Conservation (phyloP, 2,113 vertebrate species). For the Pandion haliaetus region DNA sequence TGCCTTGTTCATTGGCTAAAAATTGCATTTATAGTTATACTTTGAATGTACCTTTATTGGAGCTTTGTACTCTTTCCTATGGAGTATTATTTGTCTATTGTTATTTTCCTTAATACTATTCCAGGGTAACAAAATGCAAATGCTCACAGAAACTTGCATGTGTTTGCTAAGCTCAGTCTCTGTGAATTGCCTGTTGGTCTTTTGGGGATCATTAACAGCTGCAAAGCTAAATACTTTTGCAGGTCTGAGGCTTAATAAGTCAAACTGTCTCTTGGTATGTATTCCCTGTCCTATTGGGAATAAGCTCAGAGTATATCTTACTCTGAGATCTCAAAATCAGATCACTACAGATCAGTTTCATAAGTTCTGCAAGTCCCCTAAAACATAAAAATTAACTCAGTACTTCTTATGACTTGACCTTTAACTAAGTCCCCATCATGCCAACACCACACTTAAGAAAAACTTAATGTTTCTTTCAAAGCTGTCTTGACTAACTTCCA, state of each 20-base stretch:
- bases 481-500: neutral
- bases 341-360: neutral
- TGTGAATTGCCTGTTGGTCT: neutral
- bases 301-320: neutral
- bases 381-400: neutral
- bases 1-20: neutral
- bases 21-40: neutral
- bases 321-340: neutral
- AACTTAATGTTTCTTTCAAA: neutral
- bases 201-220: slow-evolving; percentile 16
- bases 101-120: neutral
- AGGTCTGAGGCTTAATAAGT: neutral
- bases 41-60: neutral
- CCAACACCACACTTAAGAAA: neutral
- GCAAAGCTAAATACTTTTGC: slow-evolving; percentile 17
- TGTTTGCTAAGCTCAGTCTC: neutral
- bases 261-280: neutral
- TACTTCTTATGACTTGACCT: neutral
- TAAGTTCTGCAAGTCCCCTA: neutral
- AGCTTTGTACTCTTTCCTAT: neutral
- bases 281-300: neutral
- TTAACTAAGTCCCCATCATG: neutral
- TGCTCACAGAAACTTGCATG: neutral
- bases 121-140: neutral
- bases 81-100: neutral